A percentile compares a stretch with the other conserved stretches of the same genome.
phyloP scores from a whole-genome alignment of 2,888 invertebrate genomes.

The Tetragonula carbonaria region DNA sequence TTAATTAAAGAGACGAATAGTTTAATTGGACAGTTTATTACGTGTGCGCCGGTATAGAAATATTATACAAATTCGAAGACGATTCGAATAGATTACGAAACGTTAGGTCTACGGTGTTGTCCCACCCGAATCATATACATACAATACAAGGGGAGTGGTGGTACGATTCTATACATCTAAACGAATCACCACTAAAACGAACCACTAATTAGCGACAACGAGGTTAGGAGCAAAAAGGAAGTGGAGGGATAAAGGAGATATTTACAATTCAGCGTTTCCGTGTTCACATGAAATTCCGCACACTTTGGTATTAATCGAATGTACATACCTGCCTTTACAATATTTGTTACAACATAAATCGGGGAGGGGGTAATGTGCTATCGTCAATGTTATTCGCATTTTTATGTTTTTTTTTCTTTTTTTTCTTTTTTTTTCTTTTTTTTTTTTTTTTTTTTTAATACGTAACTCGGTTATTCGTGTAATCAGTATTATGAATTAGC shows the following conservation, averaged over 20 bases:
- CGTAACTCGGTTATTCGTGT: conserved; percentile 60
- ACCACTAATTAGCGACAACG: conserved; percentile 57
- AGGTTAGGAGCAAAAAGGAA: conserved; percentile 29
- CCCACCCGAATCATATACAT: conserved; percentile 62
- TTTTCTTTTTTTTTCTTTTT: conserved; percentile 28
- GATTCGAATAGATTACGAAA: conserved; percentile 72
- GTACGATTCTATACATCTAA: conserved; percentile 62
- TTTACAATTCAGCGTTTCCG: conserved; percentile 74
- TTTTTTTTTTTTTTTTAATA: conserved; percentile 47
- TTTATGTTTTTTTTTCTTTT: neutral
- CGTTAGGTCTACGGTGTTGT: conserved; percentile 67
- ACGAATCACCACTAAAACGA: conserved; percentile 53
- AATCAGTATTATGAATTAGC: conserved; percentile 60
- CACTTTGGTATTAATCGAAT: conserved; percentile 77
- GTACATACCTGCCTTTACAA: conserved; percentile 58
- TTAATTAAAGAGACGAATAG: neutral
- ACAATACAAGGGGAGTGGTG: conserved; percentile 66
- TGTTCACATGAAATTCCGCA: conserved; percentile 69
- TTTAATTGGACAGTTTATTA: conserved; percentile 78
- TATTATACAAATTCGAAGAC: conserved; percentile 81
- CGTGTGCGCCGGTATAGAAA: conserved; percentile 82
- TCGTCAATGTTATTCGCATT: conserved; percentile 55
- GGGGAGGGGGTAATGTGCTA: neutral
- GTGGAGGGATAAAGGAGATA: neutral
- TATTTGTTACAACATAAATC: conserved; percentile 50